These are phyloP conservation scores for Momotus momota DNA, from an alignment of 2,797 vertebrate genomes.

Conservation along the genomic window DNA sequence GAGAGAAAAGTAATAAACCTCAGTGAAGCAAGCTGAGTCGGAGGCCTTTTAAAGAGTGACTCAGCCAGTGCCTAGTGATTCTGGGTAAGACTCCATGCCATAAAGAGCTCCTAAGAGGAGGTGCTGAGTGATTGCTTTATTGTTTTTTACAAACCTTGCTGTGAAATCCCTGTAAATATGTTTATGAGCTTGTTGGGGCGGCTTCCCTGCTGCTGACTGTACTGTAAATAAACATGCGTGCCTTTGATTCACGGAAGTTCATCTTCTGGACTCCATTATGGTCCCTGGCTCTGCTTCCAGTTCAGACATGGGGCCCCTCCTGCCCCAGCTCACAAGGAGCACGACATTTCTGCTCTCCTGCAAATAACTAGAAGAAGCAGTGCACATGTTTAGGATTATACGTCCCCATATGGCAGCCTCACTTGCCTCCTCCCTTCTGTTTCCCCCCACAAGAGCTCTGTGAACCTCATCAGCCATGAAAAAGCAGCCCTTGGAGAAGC, in stretches of 20 bases:
- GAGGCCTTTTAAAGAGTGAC: neutral
- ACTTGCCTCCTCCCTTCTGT: neutral
- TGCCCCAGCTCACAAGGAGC: neutral
- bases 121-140: constrained; percentile 72
- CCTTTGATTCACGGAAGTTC: constrained; percentile 69
- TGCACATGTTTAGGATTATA: constrained; percentile 41
- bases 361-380: neutral
- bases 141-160: constrained; percentile 66
- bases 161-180: constrained; percentile 70
- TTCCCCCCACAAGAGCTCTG: neutral
- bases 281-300: constrained; percentile 18
- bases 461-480: neutral
- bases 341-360: neutral
- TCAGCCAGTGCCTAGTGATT: neutral
- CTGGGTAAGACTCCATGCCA: neutral
- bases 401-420: neutral
- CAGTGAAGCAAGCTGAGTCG: neutral
- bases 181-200: constrained; percentile 69
- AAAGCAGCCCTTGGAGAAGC: neutral
- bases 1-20: constrained; percentile 20
- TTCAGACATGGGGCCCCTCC: constrained; percentile 2
- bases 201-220: constrained; percentile 45
- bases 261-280: constrained; percentile 51
- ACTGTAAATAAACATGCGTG: constrained; percentile 54
- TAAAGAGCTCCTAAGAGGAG: constrained; percentile 30